Conservation (phyloP, 2,113 vertebrate species). For the Gambusia affinis region DNA sequence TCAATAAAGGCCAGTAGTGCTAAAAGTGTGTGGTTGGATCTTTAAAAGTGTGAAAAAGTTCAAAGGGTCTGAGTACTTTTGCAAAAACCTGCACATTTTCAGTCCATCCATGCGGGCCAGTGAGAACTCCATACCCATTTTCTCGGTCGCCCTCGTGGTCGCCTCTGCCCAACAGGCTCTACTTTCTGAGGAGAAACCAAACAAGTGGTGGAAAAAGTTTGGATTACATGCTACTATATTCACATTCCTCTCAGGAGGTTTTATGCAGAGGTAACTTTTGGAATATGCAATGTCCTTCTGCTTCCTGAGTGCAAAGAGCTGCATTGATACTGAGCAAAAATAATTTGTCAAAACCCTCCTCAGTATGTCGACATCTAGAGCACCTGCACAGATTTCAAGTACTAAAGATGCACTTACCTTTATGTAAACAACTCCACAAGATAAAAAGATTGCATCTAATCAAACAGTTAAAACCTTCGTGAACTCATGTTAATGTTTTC, state of each 20-base stretch:
- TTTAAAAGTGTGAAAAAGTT: neutral
- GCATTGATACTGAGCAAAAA: neutral
- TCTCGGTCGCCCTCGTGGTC: slow-evolving; percentile 96
- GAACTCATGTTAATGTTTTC: neutral
- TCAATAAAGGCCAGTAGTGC: too few relatives aligned
- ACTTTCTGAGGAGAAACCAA: slow-evolving; percentile 82
- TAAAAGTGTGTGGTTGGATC: neutral
- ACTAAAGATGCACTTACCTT: neutral
- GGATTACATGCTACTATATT: neutral
- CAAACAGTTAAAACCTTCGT: neutral
- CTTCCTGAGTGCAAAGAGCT: neutral
- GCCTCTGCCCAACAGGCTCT: slow-evolving; percentile 91
- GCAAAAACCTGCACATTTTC: slow-evolving; percentile 9
- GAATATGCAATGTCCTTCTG: neutral
- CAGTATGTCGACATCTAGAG: neutral
- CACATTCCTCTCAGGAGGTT: too few relatives aligned
- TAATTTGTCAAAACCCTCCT: neutral
- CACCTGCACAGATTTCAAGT: neutral
- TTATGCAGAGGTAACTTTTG: neutral
- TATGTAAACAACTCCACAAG: neutral
- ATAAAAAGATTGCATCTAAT: neutral
- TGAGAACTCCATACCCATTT: slow-evolving; percentile 91
- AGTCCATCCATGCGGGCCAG: slow-evolving; percentile 34
- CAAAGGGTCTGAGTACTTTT: neutral
- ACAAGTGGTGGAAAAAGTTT: neutral